phyloP scores from a whole-genome alignment of 2,797 vertebrate species.

The Phaenicophaeus curvirostris region DNA sequence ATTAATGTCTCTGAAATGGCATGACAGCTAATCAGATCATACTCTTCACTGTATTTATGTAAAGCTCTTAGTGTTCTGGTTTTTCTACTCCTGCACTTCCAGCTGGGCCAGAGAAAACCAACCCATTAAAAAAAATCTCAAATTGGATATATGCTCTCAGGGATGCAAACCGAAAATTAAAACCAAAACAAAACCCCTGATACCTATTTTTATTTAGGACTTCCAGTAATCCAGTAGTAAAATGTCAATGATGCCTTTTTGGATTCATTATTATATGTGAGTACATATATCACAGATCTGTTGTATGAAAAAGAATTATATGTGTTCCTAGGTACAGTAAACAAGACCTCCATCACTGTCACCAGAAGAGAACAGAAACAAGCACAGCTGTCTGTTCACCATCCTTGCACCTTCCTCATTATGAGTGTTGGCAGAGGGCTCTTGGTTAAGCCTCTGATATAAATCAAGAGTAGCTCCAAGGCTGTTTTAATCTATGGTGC shows the following conservation, averaged over 20 bases:
- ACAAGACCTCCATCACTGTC: conserved; percentile 18
- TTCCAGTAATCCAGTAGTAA: conserved; percentile 37
- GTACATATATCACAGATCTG: conserved; percentile 18
- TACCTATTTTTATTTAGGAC: conserved; percentile 37
- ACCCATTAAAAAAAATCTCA: conserved; percentile 14
- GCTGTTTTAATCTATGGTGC: neutral
- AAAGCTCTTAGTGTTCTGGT: neutral
- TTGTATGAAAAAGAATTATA: conserved; percentile 14
- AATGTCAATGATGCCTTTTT: conserved; percentile 29
- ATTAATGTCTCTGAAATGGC: conserved; percentile 8
- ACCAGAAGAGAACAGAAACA: conserved; percentile 12
- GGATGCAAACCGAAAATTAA: conserved; percentile 5
- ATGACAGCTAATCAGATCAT: neutral
- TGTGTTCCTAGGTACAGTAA: neutral
- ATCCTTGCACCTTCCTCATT: neutral
- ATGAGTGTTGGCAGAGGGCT: neutral
- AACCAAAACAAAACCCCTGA: neutral
- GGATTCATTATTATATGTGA: conserved; percentile 29
- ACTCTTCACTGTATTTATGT: neutral
- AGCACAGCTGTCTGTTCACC: neutral
- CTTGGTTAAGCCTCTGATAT: neutral
- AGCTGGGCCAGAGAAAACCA: conserved; percentile 17
- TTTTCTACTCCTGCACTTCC: conserved; percentile 10
- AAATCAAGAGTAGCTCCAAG: neutral
- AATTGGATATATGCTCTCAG: neutral